phyloP scores from a whole-genome alignment of 2,113 vertebrate genomes.

The Prunella himalayana region DNA sequence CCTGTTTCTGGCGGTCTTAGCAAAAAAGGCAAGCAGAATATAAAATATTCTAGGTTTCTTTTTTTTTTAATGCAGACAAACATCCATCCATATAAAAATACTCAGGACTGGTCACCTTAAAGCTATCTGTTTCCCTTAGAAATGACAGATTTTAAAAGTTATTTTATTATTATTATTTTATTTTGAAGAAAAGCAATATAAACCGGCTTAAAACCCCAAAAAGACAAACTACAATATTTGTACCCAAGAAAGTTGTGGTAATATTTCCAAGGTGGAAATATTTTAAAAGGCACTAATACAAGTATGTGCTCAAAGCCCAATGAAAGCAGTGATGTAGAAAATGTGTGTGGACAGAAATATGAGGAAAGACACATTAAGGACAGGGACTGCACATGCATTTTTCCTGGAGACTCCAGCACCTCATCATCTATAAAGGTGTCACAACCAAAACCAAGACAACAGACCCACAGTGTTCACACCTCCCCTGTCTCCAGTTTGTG shows the following conservation, averaged over 20 bases:
- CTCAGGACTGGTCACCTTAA: background rate
- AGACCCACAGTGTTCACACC: background rate
- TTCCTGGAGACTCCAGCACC: background rate
- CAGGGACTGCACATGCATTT: accelerated
- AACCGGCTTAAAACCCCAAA: background rate
- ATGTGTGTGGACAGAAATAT: background rate
- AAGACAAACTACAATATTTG: background rate
- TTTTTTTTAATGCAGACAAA: background rate
- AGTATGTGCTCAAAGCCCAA: background rate
- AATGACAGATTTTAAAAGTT: background rate
- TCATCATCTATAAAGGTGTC: background rate
- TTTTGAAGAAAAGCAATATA: background rate
- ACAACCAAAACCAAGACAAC: background rate
- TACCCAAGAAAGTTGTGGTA: background rate
- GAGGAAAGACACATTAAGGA: background rate
- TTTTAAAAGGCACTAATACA: background rate
- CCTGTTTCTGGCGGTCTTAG: background rate
- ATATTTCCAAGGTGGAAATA: background rate
- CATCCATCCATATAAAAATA: background rate
- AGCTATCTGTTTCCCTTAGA: background rate
- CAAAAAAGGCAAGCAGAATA: background rate
- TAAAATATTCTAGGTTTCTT: background rate
- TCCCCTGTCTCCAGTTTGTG: background rate
- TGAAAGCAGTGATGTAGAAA: background rate
- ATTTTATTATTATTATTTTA: background rate